Conservation (phyloP, 2,888 invertebrate species). For the Aleiodes alternator region DNA sequence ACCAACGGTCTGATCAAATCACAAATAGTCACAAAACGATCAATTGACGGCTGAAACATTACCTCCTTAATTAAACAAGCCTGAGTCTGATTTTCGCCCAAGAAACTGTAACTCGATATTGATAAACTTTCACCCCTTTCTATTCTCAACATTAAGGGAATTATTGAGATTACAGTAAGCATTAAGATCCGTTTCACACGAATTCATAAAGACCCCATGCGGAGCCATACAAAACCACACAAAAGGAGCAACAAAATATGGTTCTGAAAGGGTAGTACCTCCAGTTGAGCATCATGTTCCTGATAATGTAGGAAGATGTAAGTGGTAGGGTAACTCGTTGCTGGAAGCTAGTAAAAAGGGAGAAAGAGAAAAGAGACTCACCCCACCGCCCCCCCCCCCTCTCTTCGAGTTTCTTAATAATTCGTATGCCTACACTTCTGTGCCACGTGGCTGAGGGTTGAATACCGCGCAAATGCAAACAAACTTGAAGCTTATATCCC, state of each 20-base stretch:
- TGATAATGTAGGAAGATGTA: constrained; percentile 65
- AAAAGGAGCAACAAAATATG: constrained; percentile 55
- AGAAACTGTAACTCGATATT: too few species aligned
- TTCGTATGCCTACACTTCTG: constrained; percentile 59
- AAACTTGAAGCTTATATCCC: constrained; percentile 31
- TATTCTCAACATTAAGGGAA: constrained; percentile 3
- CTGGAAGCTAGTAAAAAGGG: not conserved
- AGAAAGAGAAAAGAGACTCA: constrained; percentile 59
- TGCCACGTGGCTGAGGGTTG: constrained; percentile 46
- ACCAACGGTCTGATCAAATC: too few species aligned
- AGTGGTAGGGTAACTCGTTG: constrained; percentile 16
- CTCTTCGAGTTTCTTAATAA: constrained; percentile 66
- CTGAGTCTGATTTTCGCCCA: too few species aligned
- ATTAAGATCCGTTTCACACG: constrained; percentile 46
- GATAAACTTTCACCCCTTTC: too few species aligned
- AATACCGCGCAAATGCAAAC: constrained; percentile 36
- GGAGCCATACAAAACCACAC: constrained; percentile 52
- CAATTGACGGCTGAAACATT: too few species aligned
- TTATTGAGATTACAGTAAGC: constrained; percentile 45
- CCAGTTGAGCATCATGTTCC: constrained; percentile 58
- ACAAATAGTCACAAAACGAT: too few species aligned
- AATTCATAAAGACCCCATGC: constrained; percentile 40
- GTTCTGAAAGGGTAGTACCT: constrained; percentile 43
- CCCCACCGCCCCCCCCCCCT: constrained; percentile 23
- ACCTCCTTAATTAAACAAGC: too few species aligned